Evolutionary conservation across 2,888 invertebrate genomes (phyloP).

Genomic region (Epirrhoe alternata): DNA sequence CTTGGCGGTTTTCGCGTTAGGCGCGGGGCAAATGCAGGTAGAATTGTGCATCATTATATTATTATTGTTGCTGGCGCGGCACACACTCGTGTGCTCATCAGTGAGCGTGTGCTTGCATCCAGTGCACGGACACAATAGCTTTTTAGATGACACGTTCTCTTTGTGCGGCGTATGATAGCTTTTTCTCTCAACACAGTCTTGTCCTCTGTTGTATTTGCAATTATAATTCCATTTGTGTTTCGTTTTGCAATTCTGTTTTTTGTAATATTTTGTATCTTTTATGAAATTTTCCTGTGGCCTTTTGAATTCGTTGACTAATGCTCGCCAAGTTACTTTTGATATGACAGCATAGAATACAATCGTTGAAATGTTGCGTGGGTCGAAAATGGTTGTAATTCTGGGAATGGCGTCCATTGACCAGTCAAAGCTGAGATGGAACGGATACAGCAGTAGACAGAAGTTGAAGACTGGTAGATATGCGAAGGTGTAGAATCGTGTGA

Average conservation of each 20-base stretch:
- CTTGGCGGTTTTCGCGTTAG: slow-evolving; percentile 65
- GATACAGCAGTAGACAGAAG: slow-evolving; percentile 93
- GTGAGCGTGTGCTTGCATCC: slow-evolving; percentile 88
- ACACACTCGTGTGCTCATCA: slow-evolving; percentile 88
- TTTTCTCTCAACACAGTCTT: slow-evolving; percentile 74
- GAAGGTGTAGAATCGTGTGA: slow-evolving; percentile 95
- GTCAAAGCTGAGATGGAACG: slow-evolving; percentile 96
- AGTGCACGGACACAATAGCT: slow-evolving; percentile 84
- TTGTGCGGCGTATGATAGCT: slow-evolving; percentile 70
- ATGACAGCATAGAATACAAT: slow-evolving; percentile 89
- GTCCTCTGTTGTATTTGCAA: slow-evolving; percentile 72
- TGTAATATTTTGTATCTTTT: slow-evolving; percentile 71
- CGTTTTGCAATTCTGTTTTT: slow-evolving; percentile 72
- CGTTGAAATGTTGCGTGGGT: slow-evolving; percentile 91
- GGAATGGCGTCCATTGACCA: slow-evolving; percentile 99
- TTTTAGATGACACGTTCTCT: slow-evolving; percentile 71
- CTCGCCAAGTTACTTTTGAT: slow-evolving; percentile 74
- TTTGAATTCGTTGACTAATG: slow-evolving; percentile 69
- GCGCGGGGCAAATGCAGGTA: slow-evolving; percentile 73
- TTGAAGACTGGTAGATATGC: slow-evolving; percentile 96
- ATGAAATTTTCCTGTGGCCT: slow-evolving; percentile 64
- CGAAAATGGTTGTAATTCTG: slow-evolving; percentile 90
- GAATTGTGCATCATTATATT: slow-evolving; percentile 85
- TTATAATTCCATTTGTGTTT: slow-evolving; percentile 78
- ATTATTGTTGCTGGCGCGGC: slow-evolving; percentile 90